phyloP scores from a whole-genome alignment of 2,797 vertebrate genomes.

The Capromys pilorides region DNA sequence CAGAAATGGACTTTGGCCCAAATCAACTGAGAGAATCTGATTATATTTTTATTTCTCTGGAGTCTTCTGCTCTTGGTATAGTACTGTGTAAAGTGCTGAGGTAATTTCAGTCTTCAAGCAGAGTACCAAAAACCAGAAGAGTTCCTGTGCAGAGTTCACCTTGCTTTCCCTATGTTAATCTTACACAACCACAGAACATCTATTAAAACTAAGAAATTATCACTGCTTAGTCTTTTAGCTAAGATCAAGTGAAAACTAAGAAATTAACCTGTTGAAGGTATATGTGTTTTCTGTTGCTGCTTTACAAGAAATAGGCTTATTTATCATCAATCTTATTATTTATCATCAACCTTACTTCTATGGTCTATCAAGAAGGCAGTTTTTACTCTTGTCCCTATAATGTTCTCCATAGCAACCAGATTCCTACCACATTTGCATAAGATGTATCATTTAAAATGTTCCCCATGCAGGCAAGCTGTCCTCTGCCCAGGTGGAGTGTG shows the following conservation, averaged over 20 bases:
- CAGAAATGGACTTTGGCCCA: neutral
- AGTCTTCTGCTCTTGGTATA: neutral
- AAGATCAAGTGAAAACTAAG: neutral
- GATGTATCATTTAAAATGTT: neutral
- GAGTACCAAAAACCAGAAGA: neutral
- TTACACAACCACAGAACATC: neutral
- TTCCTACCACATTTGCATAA: neutral
- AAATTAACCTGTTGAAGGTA: neutral
- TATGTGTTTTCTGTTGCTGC: neutral
- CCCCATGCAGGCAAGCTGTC: too few relatives aligned
- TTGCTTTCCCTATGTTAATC: neutral
- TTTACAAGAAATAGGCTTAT: neutral
- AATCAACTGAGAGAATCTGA: neutral
- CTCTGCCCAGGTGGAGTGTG: too few relatives aligned
- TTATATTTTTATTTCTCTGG: neutral
- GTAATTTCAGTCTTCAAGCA: neutral
- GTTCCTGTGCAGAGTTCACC: neutral
- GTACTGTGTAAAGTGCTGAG: neutral
- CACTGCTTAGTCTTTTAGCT: too few relatives aligned
- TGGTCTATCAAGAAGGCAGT: neutral
- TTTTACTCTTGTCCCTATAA: neutral
- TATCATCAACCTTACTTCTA: neutral
- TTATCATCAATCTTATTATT: neutral
- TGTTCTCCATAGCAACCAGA: neutral
- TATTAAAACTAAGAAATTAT: conserved; percentile 21